Conservation (phyloP, 2,888 invertebrate genomes). For the Bombylius major region DNA sequence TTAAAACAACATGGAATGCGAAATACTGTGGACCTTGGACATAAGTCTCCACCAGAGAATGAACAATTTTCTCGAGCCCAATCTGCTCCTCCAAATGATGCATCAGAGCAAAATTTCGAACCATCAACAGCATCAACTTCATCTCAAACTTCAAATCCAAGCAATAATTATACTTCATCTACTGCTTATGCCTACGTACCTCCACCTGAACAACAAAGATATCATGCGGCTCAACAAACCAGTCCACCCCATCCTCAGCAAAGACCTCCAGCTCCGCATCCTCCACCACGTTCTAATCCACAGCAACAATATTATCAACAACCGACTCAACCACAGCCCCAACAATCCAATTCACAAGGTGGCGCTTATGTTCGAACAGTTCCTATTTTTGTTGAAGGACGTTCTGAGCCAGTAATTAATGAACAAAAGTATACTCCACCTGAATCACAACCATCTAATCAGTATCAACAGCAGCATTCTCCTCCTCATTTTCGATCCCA, state of each 20-base stretch:
- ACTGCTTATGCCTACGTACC: not conserved
- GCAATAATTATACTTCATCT: not conserved
- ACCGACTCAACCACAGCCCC: conserved; percentile 21
- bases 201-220: conserved; percentile 19
- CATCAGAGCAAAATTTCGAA: conserved; percentile 26
- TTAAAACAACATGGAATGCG: conserved; percentile 56
- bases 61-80: conserved; percentile 55
- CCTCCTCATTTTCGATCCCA: conserved; percentile 18
- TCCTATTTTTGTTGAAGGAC: conserved; percentile 78
- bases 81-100: conserved; percentile 59
- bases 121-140: not conserved
- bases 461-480: conserved; percentile 28
- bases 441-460: conserved; percentile 19
- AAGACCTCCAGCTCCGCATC: not conserved
- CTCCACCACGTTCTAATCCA: conserved; percentile 3
- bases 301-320: conserved; percentile 4
- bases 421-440: conserved; percentile 15
- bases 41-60: conserved; percentile 42
- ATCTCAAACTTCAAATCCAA: not conserved
- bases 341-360: conserved; percentile 29
- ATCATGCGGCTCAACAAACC: conserved; percentile 9
- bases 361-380: conserved; percentile 55
- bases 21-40: conserved; percentile 69
- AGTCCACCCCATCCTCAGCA: conserved; percentile 3
- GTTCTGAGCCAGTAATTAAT: conserved; percentile 55